Evolutionary conservation across 2,888 invertebrate species (phyloP), one percentile per base, ranked within the genome.

Genomic region (Andrena hattorfiana): DNA sequence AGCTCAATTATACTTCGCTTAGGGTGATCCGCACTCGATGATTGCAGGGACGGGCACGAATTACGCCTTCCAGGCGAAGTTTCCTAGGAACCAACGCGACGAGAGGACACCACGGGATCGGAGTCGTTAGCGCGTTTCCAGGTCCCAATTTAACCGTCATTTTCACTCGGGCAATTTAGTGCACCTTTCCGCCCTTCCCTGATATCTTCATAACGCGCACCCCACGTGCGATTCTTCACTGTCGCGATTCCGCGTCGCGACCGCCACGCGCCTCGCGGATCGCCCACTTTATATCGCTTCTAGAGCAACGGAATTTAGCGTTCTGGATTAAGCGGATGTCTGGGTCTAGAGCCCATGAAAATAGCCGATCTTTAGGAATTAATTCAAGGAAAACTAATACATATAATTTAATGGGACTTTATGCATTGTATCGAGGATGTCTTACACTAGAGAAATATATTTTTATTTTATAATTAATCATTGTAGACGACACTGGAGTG

Each of bases 1-100:
- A 87, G 74, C 78, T 81, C 90, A 89, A 91, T 91, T 91, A 90
- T 90, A 90, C 70, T 88, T 85, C 88, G 88, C 87, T 91, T 89
- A 89, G 90, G 87, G 82, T 87, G 88, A 89, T 89, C 67, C 72
- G 74, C 62, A 75, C 76, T 80, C 73, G 83, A 83, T 71, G 85
- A 81, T 83, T 63, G 78, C 79, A 54, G 74, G 75, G 81, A 85
- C 84, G 69, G 77, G 71, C 66, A 68, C 72, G 77, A 42, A 87
- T 86, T 81, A 83, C 72, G 69, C 60, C 28, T 64, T 35, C 63
- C 70, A 56, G 59, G 63, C 54, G 49, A 74, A 78, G 71, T 79
- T 77, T 67, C 28, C 63, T 71, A 42, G n/a, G n/a, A 8, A 51
- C 63, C n/a, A 71, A 51, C 6, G 23, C 42, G 54, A 26, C 30